These are phyloP conservation scores for Botrylloides violaceus DNA, from an alignment of 23 tunicate genomes.

Conservation along the genomic window DNA sequence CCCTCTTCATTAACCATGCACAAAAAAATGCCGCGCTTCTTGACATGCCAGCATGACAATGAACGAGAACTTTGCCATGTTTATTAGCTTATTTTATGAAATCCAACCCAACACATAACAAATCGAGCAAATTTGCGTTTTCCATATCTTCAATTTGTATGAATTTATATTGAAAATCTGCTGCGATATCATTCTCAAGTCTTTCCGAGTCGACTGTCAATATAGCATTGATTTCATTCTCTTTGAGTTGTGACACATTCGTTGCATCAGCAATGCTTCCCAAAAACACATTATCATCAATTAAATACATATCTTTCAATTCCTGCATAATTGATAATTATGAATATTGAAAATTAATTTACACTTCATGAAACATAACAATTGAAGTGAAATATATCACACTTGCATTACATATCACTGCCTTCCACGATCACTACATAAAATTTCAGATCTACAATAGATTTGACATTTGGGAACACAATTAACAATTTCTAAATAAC, in stretches of 20 bases:
- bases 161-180: not conserved
- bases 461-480: too few species aligned
- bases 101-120: not conserved
- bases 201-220: slow-evolving; percentile 6
- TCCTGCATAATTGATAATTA: too few species aligned
- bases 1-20: slow-evolving; percentile 10
- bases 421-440: too few species aligned
- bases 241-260: not conserved
- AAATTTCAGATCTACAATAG: too few species aligned
- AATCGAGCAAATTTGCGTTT: not conserved
- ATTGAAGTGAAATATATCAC: too few species aligned
- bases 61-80: slow-evolving; percentile 6
- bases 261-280: slow-evolving; percentile 6
- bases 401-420: too few species aligned
- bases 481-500: too few species aligned
- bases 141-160: not conserved
- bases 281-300: slow-evolving; percentile 8
- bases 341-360: too few species aligned
- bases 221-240: not conserved
- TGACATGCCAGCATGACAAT: slow-evolving; percentile 23
- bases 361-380: too few species aligned
- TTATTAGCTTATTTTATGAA: slow-evolving; percentile 5
- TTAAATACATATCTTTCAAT: slow-evolving; percentile 12
- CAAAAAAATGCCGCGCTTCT: slow-evolving; percentile 5
- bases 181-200: not conserved